phyloP scores from a whole-genome alignment of 2,113 vertebrate genomes.

The Numenius arquata region DNA sequence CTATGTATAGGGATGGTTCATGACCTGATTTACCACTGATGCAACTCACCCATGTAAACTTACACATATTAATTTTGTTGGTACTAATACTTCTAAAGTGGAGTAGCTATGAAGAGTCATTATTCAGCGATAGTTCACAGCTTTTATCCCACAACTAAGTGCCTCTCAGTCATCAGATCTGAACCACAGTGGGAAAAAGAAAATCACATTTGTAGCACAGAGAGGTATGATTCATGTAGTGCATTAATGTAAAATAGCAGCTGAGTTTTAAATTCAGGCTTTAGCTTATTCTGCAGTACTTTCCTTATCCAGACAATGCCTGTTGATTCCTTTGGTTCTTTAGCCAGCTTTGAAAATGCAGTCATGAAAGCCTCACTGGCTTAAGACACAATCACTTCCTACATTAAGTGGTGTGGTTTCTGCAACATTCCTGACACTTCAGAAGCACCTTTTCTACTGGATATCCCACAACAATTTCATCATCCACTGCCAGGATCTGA shows the following conservation, averaged over 20 bases:
- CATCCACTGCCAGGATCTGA: slow-evolving; percentile 83
- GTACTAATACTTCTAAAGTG: neutral
- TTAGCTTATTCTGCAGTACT: neutral
- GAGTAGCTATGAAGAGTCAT: neutral
- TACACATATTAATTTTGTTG: neutral
- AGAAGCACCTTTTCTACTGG: slow-evolving; percentile 85
- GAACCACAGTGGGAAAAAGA: neutral
- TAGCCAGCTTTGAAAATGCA: neutral
- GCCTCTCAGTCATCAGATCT: neutral
- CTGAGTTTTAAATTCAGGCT: neutral
- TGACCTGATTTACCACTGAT: neutral
- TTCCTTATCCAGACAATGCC: neutral
- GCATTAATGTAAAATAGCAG: neutral
- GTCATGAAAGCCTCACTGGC: neutral
- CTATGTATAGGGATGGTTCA: neutral
- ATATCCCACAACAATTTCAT: slow-evolving; percentile 82
- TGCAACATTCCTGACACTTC: neutral
- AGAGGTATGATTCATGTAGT: neutral
- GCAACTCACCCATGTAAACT: neutral
- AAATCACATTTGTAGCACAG: neutral
- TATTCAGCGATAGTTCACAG: neutral
- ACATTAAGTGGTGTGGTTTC: neutral
- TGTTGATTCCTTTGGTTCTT: neutral
- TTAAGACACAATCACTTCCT: neutral
- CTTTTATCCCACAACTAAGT: neutral